Conservation (phyloP, 2,888 invertebrate species). For the Drosophila anceps region DNA sequence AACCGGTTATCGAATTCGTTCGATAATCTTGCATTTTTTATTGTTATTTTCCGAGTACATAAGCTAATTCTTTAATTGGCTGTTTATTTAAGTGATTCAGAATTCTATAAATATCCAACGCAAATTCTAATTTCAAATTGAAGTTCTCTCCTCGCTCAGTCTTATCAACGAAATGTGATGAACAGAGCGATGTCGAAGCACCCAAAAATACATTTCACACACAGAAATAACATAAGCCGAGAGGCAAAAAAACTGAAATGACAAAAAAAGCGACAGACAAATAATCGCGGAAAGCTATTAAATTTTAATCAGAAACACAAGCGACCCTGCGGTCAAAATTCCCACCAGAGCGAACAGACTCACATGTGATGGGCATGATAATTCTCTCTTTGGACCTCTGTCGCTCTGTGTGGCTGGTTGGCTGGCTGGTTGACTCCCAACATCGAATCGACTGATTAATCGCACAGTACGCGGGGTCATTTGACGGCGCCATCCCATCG, state of each 20-base stretch:
- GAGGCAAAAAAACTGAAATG: conserved; percentile 2
- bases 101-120: conserved; percentile 23
- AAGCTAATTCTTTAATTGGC: neutral
- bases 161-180: conserved; percentile 31
- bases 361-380: conserved; percentile 42
- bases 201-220: conserved; percentile 57
- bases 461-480: conserved; percentile 53
- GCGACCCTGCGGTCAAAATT: conserved; percentile 78
- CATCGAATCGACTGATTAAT: conserved; percentile 66
- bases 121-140: conserved; percentile 6
- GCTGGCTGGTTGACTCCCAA: conserved; percentile 15
- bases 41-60: neutral
- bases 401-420: conserved; percentile 2
- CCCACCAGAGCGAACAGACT: conserved; percentile 49
- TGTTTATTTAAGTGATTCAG: conserved; percentile 30
- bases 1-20: neutral
- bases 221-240: conserved; percentile 42
- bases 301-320: conserved; percentile 76
- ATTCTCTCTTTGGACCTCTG: conserved; percentile 28
- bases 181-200: neutral
- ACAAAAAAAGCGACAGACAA: conserved; percentile 43
- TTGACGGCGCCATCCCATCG: conserved; percentile 49
- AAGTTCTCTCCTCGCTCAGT: neutral
- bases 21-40: conserved; percentile 7
- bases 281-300: conserved; percentile 75